These are phyloP conservation scores for Baccha elongata DNA, from an alignment of 2,888 invertebrate genomes.

Conservation along the genomic window DNA sequence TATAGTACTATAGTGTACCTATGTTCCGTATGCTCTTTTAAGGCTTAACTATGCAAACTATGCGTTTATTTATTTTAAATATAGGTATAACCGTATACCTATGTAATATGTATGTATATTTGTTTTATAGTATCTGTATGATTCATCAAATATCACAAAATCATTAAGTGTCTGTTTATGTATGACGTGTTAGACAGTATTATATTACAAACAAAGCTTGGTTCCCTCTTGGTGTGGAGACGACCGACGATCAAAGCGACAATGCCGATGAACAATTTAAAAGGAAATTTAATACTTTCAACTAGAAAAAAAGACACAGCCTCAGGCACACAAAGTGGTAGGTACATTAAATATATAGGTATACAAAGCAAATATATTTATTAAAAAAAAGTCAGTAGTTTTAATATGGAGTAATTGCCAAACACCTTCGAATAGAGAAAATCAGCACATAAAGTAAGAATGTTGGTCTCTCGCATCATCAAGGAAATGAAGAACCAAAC, in stretches of 20 bases:
- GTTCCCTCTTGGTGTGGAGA: constrained; percentile 45
- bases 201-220: constrained; percentile 48
- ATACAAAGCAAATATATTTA: neutral
- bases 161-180: neutral
- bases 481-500: neutral
- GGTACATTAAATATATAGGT: neutral
- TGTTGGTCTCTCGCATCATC: constrained; percentile 27
- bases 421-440: constrained; percentile 47
- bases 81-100: too few relatives aligned
- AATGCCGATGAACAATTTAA: constrained; percentile 59
- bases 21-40: neutral
- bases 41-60: constrained; percentile 15
- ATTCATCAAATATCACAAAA: constrained; percentile 10
- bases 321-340: neutral
- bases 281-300: constrained; percentile 51
- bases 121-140: constrained; percentile 1
- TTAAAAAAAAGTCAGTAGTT: constrained; percentile 10
- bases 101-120: neutral
- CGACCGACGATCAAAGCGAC: constrained; percentile 59
- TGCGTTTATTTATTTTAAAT: neutral
- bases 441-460: constrained; percentile 26
- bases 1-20: too few relatives aligned
- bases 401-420: constrained; percentile 52
- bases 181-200: constrained; percentile 35
- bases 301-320: constrained; percentile 8